Percentiles rank a stretch among this genome's conserved stretches.
These are phyloP conservation scores for Acrobasis suavella DNA, from an alignment of 2,888 invertebrate species.

Conservation along the genomic window DNA sequence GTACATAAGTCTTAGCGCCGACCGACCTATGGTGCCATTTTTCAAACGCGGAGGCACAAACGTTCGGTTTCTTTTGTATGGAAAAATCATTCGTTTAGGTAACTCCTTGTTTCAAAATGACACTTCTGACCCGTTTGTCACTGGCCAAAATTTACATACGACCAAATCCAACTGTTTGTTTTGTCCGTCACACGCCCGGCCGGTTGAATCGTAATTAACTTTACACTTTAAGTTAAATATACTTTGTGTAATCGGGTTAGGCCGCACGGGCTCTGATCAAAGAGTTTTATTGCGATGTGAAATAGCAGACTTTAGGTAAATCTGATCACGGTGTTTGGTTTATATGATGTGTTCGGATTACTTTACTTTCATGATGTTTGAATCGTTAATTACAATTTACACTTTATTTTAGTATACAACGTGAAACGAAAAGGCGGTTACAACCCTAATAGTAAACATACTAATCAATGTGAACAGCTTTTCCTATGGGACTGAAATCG, in stretches of 20 bases:
- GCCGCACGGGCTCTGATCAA: constrained; percentile 11
- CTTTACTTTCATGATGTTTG: neutral
- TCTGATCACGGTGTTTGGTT: neutral
- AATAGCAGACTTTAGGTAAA: neutral
- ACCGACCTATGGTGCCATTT: too few species aligned
- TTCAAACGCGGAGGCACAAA: too few species aligned
- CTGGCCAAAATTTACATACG: constrained; percentile 19
- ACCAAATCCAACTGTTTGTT: constrained; percentile 37
- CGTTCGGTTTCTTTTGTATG: too few species aligned
- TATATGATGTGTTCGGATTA: neutral
- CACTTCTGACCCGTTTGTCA: neutral
- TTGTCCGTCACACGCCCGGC: constrained; percentile 39
- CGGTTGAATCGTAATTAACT: constrained; percentile 54
- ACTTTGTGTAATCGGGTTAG: constrained; percentile 40
- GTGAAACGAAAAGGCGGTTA: too few species aligned
- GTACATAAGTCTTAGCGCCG: neutral
- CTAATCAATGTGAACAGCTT: too few species aligned
- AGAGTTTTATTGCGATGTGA: constrained; percentile 16
- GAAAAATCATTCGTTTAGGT: too few species aligned
- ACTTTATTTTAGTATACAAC: too few species aligned
- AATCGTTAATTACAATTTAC: too few species aligned
- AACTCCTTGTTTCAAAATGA: too few species aligned
- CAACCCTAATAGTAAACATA: too few species aligned
- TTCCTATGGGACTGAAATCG: too few species aligned
- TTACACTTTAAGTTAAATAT: constrained; percentile 54